phyloP scores from a whole-genome alignment of 1,140 invertebrate genomes.

The Parapsyche elsis region DNA sequence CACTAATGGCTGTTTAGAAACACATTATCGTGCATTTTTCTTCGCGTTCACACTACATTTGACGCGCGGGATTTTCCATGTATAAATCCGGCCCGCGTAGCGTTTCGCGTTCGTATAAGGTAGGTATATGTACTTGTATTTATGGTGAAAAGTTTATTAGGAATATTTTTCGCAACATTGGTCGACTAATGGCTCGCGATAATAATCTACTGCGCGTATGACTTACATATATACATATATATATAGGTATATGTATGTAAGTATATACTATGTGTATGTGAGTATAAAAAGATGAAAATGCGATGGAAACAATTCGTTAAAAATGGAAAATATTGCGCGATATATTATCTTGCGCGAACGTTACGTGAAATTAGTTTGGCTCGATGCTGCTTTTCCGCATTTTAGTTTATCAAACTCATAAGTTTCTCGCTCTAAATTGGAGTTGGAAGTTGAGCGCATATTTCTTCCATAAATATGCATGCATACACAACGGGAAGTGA shows the following conservation, averaged over 20 bases:
- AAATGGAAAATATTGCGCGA: no score
- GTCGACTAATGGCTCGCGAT: constrained; percentile 48
- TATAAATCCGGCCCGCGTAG: constrained; percentile 20
- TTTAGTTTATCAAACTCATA: no score
- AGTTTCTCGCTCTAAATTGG: no score
- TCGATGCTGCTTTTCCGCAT: no score
- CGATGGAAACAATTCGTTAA: no score
- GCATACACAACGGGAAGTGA: no score
- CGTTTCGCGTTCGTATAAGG: constrained; percentile 4
- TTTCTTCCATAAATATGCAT: no score
- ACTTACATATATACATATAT: background rate
- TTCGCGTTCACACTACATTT: constrained; percentile 54
- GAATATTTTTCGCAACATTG: constrained; percentile 55
- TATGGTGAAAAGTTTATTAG: constrained; percentile 55
- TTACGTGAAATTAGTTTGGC: no score
- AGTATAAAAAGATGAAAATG: no score
- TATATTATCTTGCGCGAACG: no score
- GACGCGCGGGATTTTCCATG: constrained; percentile 46
- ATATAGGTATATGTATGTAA: background rate
- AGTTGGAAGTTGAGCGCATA: no score
- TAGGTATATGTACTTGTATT: constrained; percentile 46
- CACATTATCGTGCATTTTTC: constrained; percentile 55
- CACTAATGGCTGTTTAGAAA: constrained; percentile 55
- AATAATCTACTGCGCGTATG: constrained; percentile 33
- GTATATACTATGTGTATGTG: no score